A percentile compares a stretch with the other conserved stretches of the same genome.
Conservation (phyloP, 2,797 vertebrate species). For the Pogonophryne albipinna region DNA sequence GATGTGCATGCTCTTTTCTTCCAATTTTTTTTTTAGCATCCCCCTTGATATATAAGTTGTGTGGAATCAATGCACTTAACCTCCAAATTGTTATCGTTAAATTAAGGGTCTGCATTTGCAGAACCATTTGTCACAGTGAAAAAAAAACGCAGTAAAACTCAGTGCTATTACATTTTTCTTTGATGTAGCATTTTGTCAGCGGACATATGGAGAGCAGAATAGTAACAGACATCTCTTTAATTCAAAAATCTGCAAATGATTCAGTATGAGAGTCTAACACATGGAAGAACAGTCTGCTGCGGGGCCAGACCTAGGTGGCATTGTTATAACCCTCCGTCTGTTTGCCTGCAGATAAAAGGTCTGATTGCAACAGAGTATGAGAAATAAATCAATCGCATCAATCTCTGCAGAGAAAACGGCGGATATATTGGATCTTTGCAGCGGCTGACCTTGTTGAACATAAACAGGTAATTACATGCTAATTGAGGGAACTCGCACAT, state of each 20-base stretch:
- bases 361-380: conserved; percentile 55
- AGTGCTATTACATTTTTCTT: conserved; percentile 9
- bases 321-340: conserved; percentile 77
- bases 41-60: conserved; percentile 9
- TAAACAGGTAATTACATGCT: conserved; percentile 76
- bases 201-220: conserved; percentile 66
- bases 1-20: background rate
- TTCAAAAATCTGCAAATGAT: conserved; percentile 72
- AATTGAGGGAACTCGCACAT: conserved; percentile 55
- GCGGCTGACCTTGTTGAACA: conserved; percentile 71
- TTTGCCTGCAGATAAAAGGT: conserved; percentile 63
- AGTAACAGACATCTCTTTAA: conserved; percentile 69
- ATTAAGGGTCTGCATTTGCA: conserved; percentile 4
- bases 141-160: background rate
- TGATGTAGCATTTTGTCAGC: conserved; percentile 38
- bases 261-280: conserved; percentile 70
- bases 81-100: conserved; percentile 17
- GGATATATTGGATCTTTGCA: conserved; percentile 57
- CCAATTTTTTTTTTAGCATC: background rate
- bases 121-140: conserved; percentile 7
- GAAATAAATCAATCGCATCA: conserved; percentile 67
- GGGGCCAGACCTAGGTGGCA: conserved; percentile 69
- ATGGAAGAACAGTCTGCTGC: conserved; percentile 75
- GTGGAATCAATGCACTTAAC: conserved; percentile 23
- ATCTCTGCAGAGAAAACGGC: conserved; percentile 36